Percentiles rank a stretch among this genome's conserved stretches.
phyloP scores from a whole-genome alignment of 1,140 invertebrate genomes.

The Macrosteles quadrilineatus region DNA sequence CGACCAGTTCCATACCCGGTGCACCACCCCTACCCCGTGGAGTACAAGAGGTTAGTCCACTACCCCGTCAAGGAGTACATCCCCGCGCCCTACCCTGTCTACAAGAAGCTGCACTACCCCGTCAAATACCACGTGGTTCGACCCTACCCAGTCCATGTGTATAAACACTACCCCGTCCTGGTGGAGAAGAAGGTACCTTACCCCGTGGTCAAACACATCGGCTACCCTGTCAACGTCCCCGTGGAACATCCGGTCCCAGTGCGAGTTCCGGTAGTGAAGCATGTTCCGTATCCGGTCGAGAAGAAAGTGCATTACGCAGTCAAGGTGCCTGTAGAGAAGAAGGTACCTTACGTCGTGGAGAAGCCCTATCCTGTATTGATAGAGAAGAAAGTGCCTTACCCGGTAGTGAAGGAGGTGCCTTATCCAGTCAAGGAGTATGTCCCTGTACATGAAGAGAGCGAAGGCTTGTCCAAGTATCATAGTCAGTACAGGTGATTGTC shows the following conservation, averaged over 20 bases:
- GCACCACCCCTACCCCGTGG: constrained; percentile 62
- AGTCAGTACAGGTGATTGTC: no score
- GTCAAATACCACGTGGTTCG: constrained; percentile 37
- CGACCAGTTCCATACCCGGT: constrained; percentile 50
- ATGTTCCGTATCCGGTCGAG: constrained; percentile 58
- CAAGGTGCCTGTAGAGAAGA: constrained; percentile 57
- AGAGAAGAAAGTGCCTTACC: constrained; percentile 37
- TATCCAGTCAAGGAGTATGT: constrained; percentile 59
- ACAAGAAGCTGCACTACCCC: constrained; percentile 41
- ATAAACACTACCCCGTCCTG: constrained; percentile 20
- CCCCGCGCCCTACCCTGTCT: constrained; percentile 62
- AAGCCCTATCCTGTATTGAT: constrained; percentile 40
- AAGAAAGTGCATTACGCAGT: constrained; percentile 50
- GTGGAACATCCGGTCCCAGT: constrained; percentile 53
- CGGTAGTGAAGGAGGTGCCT: constrained; percentile 66
- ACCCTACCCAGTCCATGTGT: constrained; percentile 8
- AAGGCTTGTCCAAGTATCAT: no score
- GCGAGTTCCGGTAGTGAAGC: constrained; percentile 57
- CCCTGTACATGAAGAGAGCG: constrained; percentile 21
- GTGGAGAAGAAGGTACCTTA: constrained; percentile 13
- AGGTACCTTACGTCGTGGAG: constrained; percentile 39
- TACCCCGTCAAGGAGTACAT: constrained; percentile 68
- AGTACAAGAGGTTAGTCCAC: constrained; percentile 63
- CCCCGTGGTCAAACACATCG: constrained; percentile 59
- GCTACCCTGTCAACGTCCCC: constrained; percentile 54